Conservation (phyloP, 2,888 invertebrate genomes). For the Electrophaes corylata region DNA sequence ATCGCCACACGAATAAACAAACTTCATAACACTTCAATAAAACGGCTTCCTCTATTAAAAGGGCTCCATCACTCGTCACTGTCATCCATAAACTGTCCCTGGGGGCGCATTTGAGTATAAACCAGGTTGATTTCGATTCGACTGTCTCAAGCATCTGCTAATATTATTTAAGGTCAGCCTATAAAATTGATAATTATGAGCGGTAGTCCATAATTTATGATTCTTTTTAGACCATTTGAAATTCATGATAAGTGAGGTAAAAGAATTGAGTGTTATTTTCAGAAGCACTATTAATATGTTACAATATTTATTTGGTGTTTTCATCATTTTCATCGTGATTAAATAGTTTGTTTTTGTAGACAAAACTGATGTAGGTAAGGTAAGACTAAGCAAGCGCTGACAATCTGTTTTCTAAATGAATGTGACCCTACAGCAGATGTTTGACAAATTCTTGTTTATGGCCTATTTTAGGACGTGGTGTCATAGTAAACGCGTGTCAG, state of each 20-base stretch:
- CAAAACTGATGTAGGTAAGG: not conserved
- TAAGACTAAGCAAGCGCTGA: not conserved
- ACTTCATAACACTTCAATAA: slow-evolving; percentile 29
- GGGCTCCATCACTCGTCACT: slow-evolving; percentile 32
- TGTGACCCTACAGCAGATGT: slow-evolving; percentile 35
- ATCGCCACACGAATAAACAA: slow-evolving; percentile 18
- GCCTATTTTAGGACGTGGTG: slow-evolving; percentile 51
- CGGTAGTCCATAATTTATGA: no score
- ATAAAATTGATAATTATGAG: no score
- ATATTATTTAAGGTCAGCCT: not conserved
- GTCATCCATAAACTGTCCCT: slow-evolving; percentile 31
- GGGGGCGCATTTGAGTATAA: slow-evolving; percentile 4
- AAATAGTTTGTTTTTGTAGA: not conserved
- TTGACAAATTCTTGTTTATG: slow-evolving; percentile 46
- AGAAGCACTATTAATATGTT: not conserved
- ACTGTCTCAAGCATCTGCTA: not conserved
- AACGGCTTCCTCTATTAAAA: slow-evolving; percentile 33
- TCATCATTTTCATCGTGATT: not conserved
- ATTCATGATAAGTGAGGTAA: no score
- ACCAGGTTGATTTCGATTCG: not conserved
- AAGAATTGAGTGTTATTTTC: no score
- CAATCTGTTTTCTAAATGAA: slow-evolving; percentile 9
- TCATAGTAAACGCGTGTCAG: slow-evolving; percentile 47
- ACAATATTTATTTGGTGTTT: not conserved
- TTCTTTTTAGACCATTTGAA: no score